Percentiles rank a stretch among this genome's conserved stretches.
Conservation (phyloP, 2,888 invertebrate genomes). For the Caenorhabditis japonica region DNA sequence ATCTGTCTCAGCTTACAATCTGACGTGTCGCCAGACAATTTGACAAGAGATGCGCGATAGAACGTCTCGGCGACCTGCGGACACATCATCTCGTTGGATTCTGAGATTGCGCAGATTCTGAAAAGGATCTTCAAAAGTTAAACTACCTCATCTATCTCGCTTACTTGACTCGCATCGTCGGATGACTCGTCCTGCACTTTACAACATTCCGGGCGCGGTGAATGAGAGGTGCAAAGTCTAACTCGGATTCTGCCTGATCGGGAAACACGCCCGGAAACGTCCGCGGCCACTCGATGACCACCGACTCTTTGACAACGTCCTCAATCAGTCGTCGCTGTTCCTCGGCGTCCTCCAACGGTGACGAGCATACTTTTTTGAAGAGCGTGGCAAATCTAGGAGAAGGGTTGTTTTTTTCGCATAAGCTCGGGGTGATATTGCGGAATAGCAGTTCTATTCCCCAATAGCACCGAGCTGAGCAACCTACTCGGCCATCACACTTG, state of each 20-base stretch:
- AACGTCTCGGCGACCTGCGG: conserved; percentile 61
- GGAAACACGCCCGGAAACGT: conserved; percentile 49
- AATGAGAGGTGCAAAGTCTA: conserved; percentile 68
- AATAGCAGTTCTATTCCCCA: too few species aligned
- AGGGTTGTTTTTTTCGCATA: neutral
- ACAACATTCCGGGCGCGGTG: conserved; percentile 70
- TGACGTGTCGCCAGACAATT: conserved; percentile 54
- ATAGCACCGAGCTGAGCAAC: conserved; percentile 16
- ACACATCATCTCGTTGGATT: conserved; percentile 27
- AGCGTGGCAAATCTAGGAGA: conserved; percentile 31
- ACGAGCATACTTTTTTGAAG: conserved; percentile 20
- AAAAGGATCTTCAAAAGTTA: conserved; percentile 2
- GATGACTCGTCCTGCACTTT: conserved; percentile 69
- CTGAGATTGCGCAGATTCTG: conserved; percentile 65
- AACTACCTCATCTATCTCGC: neutral
- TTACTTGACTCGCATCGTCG: conserved; percentile 70
- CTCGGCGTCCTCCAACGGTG: conserved; percentile 17
- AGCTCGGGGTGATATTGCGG: neutral
- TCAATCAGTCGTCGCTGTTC: conserved; percentile 27
- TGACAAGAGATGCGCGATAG: conserved; percentile 67
- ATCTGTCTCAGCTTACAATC: conserved; percentile 62
- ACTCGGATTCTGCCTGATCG: conserved; percentile 46
- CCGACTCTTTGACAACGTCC: conserved; percentile 49
- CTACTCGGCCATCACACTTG: conserved; percentile 54
- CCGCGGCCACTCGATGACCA: conserved; percentile 67